phyloP scores from a whole-genome alignment of 2,113 vertebrate species.

The Hippocampus mohnikei region DNA sequence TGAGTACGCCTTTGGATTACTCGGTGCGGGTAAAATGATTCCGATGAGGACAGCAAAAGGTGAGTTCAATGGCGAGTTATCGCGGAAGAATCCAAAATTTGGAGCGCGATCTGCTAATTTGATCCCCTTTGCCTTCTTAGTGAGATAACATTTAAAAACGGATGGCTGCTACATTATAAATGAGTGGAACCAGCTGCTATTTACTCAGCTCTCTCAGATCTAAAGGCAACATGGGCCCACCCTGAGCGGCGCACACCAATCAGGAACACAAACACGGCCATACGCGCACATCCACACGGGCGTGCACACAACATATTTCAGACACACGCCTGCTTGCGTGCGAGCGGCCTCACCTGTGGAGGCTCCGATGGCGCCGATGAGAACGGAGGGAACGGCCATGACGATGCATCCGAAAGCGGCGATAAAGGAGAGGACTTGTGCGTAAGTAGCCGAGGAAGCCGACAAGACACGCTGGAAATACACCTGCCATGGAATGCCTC shows the following conservation, averaged over 20 bases:
- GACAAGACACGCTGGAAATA: constrained; percentile 98
- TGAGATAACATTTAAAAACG: constrained; percentile 71
- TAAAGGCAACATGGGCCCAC: constrained; percentile 55
- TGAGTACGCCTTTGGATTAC: not conserved
- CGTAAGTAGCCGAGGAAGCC: constrained; percentile 95
- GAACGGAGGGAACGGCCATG: constrained; percentile 91
- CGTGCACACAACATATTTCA: not conserved
- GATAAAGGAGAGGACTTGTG: constrained; percentile 93
- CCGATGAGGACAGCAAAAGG: not conserved
- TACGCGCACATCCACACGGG: not conserved
- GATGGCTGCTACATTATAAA: constrained; percentile 71
- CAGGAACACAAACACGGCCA: constrained; percentile 19
- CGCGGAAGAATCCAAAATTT: constrained; percentile 52
- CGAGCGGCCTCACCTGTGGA: constrained; percentile 84
- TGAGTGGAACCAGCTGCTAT: constrained; percentile 78
- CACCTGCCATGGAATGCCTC: constrained; percentile 97
- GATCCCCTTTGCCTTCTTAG: constrained; percentile 57
- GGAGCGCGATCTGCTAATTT: constrained; percentile 68
- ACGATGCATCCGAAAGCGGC: constrained; percentile 93
- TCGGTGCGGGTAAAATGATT: not conserved
- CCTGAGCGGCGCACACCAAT: constrained; percentile 12
- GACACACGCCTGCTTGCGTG: constrained; percentile 1
- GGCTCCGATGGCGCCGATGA: constrained; percentile 94
- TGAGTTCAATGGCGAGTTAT: not conserved
- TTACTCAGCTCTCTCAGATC: constrained; percentile 67